These are phyloP conservation scores for Amblyjoppa proteus DNA, from an alignment of 2,888 invertebrate species.

Conservation along the genomic window DNA sequence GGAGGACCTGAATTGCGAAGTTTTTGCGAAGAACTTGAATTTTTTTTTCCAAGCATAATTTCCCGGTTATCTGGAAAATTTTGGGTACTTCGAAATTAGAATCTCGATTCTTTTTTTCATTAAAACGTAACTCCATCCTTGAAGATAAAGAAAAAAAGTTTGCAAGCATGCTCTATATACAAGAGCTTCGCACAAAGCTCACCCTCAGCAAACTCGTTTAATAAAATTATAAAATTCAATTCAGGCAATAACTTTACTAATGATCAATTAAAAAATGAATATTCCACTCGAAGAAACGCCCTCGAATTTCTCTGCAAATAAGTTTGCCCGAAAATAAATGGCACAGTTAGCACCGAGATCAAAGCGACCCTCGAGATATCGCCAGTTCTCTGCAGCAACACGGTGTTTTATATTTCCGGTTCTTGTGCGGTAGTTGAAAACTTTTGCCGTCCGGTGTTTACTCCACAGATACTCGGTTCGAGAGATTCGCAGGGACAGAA, in stretches of 20 bases:
- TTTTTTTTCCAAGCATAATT: neutral
- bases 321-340: conserved; percentile 6
- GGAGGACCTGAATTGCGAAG: neutral
- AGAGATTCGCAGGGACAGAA: conserved; percentile 19
- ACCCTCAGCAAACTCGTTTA: conserved; percentile 4
- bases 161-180: too few relatives aligned
- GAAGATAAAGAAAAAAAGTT: too few relatives aligned
- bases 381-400: conserved; percentile 35
- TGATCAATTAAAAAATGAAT: conserved; percentile 20
- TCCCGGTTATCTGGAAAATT: neutral
- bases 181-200: neutral
- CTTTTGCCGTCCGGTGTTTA: conserved; percentile 29
- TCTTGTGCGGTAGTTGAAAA: conserved; percentile 36
- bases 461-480: conserved; percentile 44
- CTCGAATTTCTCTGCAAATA: neutral
- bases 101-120: too few relatives aligned
- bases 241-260: conserved; percentile 29
- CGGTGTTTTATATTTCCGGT: conserved; percentile 17
- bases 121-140: too few relatives aligned
- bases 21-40: neutral
- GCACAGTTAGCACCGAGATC: conserved; percentile 24
- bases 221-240: conserved; percentile 41
- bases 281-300: conserved; percentile 1
- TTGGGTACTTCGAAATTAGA: too few relatives aligned
- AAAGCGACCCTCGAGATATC: conserved; percentile 36